Evolutionary conservation across 1,140 invertebrate genomes (phyloP), one percentile per base, ranked within the genome.

Genomic region (Drosophila kohkoa): DNA sequence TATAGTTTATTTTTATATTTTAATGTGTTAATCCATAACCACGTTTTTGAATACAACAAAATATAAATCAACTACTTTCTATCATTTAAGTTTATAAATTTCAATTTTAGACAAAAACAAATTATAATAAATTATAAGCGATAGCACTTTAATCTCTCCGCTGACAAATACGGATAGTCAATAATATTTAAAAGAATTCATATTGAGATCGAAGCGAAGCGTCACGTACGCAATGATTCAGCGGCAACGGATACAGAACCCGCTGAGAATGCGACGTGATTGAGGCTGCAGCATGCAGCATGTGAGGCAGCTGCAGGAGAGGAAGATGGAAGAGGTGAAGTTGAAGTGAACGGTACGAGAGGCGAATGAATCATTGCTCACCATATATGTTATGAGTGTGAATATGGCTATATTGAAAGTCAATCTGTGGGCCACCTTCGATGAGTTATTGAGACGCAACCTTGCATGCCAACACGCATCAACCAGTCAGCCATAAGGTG

Each of bases 221-320:
- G 81, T 81, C 81, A 83, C 81, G 81, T 85, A 73, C 32, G 11
- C 3, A 13, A 60, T 41, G 72, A 59, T 71, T 75, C 73, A 75
- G 58, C 11, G 32, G 30, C 38, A 52, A 67, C 72, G 63, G 68
- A 71, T 75, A 35, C 43, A 71, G 59, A 69, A 69, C 41, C 55
- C 65, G 54, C 60, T 65, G 59, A 71, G 67, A 71, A 60, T 70
- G 65, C 48, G 46, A 83, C 81, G 81, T 83, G 81, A 83, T 85
- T 85, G 81, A 80, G 81, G 81, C 67, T 67, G 48, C 46, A 49
- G 16, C 58, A 28, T 43, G 16, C 35, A 51, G 20, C 20, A 51
- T 25, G 8, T 5, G 45, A 48, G 45, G n/a, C 35, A 8, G 25
- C n/a, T 3, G 10, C 13, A 20, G 6, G n/a, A n/a, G 10, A 35